Evolutionary conservation across 2,797 vertebrate species (phyloP), one percentile per base, ranked within the genome.

Genomic region (Gymnocypris eckloni): DNA sequence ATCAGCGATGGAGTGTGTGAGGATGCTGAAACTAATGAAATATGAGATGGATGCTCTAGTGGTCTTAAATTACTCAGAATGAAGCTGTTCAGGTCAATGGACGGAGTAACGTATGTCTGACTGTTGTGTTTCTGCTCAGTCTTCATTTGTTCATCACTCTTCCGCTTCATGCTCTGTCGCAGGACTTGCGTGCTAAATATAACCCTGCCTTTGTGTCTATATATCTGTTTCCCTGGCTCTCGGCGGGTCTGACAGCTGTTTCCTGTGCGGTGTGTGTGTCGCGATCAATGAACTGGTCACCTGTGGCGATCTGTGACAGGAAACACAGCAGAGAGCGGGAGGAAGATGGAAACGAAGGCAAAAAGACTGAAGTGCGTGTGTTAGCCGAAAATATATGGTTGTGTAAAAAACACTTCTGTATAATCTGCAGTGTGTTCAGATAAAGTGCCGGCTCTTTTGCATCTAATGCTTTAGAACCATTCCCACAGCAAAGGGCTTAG

Each of bases 211-310:
- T 37, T 71, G 18, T 6, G 22, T 73, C n/a, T 56, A 25, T 69
- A 54, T 79, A 18, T 71, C 70, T 37, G 41, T 73, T 50, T 43
- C 75, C 28, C 50, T 64, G 61, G 56, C 28, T 80, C 43, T 84
- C 79, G 87, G 64, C 50, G 61, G 67, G 28, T 64, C 54, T 79
- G 48, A 41, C 50, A 59, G 71, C 39, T 72, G 83, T 81, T 70
- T 81, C 79, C 64, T 52, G 41, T 66, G 15, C 1, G 43, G 28
- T n/a, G 59, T 82, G 56, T 69, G 33, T 81, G 54, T 75, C 22
- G 8, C 82, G 76, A 87, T 87, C 81, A 54, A 83, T 88, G 84
- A 67, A 64, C 56, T 39, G 39, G 75, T 76, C 81, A 83, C 81
- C 76, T 81, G 76, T 88, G 81, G 76, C 12, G 69, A 71, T 86